Percentiles rank a stretch among this genome's conserved stretches.
phyloP scores from a whole-genome alignment of 2,113 vertebrate species.

The Anser brachyrhynchus region DNA sequence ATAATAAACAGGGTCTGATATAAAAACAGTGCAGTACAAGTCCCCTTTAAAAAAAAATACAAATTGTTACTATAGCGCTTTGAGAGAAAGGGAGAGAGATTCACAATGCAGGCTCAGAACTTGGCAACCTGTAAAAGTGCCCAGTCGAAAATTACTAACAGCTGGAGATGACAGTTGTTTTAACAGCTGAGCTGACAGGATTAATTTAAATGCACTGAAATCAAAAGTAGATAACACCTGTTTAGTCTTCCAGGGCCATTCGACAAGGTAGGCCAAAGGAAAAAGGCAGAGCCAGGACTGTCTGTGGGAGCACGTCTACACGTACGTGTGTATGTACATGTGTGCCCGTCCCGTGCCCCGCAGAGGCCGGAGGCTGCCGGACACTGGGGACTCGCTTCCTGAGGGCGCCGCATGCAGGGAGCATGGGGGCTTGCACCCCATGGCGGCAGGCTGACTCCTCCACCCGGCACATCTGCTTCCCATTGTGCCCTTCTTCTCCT shows the following conservation, averaged over 20 bases:
- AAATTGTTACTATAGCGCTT: slow-evolving; percentile 75
- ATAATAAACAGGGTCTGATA: slow-evolving; percentile 23
- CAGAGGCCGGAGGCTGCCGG: neutral
- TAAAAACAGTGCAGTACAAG: slow-evolving; percentile 54
- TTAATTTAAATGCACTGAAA: slow-evolving; percentile 99
- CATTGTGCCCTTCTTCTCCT: slow-evolving; percentile 71
- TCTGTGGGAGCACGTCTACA: neutral
- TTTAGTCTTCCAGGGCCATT: slow-evolving; percentile 93
- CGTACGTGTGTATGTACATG: neutral
- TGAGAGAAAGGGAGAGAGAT: slow-evolving; percentile 70
- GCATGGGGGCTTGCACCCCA: slow-evolving; percentile 29
- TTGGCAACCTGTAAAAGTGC: slow-evolving; percentile 93
- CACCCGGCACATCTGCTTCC: slow-evolving; percentile 91
- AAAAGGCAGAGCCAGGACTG: slow-evolving; percentile 70
- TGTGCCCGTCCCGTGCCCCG: neutral
- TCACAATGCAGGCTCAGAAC: slow-evolving; percentile 80
- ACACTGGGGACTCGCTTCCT: neutral
- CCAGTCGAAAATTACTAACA: slow-evolving; percentile 99
- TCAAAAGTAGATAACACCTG: slow-evolving; percentile 99
- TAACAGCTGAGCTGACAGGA: slow-evolving; percentile 99
- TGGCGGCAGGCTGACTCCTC: slow-evolving; percentile 58
- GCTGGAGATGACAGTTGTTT: slow-evolving; percentile 99
- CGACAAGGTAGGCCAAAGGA: slow-evolving; percentile 83
- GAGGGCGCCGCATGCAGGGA: neutral
- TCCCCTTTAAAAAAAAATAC: slow-evolving; percentile 69